Percentiles rank a stretch among this genome's conserved stretches.
phyloP scores from a whole-genome alignment of 2,797 vertebrate species.

The Falco peregrinus region DNA sequence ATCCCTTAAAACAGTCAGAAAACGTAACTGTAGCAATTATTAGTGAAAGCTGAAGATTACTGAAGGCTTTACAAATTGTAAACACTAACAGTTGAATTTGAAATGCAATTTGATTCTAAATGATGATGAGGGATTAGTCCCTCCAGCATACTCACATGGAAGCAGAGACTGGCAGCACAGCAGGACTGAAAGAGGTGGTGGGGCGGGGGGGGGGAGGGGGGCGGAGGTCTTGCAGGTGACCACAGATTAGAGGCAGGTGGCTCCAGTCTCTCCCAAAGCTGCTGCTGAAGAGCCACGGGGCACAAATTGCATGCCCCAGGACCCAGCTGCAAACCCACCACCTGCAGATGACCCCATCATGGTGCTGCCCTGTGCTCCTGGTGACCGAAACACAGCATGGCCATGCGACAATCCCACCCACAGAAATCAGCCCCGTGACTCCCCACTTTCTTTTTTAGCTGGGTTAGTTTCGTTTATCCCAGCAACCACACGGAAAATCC shows the following conservation, averaged over 20 bases:
- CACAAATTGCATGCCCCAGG: not conserved
- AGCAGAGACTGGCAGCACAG: too few relatives aligned
- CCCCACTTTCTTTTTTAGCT: not conserved
- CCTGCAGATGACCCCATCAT: not conserved
- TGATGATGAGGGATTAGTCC: not conserved
- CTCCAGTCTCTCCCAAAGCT: not conserved
- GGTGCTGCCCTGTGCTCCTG: not conserved
- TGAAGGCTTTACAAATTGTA: not conserved
- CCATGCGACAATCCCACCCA: fast-evolving
- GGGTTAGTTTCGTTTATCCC: too few relatives aligned
- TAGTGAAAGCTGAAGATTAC: not conserved
- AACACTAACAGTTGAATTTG: not conserved
- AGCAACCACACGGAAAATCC: not conserved
- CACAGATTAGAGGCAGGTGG: not conserved
- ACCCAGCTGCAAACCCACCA: not conserved
- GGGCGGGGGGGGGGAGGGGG: too few relatives aligned
- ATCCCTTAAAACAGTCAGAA: not conserved
- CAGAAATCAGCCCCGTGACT: fast-evolving
- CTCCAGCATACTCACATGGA: fast-evolving
- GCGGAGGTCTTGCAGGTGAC: not conserved
- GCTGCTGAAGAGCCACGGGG: not conserved
- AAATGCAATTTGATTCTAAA: not conserved
- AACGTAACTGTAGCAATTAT: not conserved
- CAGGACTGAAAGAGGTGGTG: too few relatives aligned
- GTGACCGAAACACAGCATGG: fast-evolving